Percentiles rank a stretch among this genome's conserved stretches.
phyloP scores from a whole-genome alignment of 2,113 vertebrate genomes.

The Polypterus bichir region DNA sequence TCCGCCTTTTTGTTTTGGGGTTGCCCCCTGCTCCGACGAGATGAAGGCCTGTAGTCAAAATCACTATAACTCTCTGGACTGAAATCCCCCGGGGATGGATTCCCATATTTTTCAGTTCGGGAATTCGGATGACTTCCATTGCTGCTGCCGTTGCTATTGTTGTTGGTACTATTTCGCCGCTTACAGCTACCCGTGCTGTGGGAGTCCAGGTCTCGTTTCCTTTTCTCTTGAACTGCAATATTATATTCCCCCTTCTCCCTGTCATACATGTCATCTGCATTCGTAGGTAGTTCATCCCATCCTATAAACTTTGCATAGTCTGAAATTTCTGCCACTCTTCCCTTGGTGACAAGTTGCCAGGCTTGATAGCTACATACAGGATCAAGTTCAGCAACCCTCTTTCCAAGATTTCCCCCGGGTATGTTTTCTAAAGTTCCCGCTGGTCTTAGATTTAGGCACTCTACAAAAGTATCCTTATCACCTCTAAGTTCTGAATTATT shows the following conservation, averaged over 20 bases:
- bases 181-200: constrained; percentile 35
- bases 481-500: constrained; percentile 37
- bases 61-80: constrained; percentile 45
- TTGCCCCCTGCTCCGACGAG: constrained; percentile 56
- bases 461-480: constrained; percentile 67
- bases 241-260: constrained; percentile 69
- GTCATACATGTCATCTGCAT: constrained; percentile 65
- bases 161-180: constrained; percentile 32
- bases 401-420: constrained; percentile 41
- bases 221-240: constrained; percentile 66
- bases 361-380: constrained; percentile 88
- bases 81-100: constrained; percentile 35
- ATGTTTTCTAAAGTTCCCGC: constrained; percentile 33
- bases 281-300: constrained; percentile 55
- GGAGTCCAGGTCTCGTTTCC: constrained; percentile 56
- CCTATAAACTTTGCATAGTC: constrained; percentile 61
- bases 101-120: constrained; percentile 31
- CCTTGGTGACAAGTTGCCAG: constrained; percentile 84
- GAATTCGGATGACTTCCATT: constrained; percentile 29
- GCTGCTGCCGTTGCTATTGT: constrained; percentile 33
- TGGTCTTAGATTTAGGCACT: constrained; percentile 62
- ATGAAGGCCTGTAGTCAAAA: constrained; percentile 61
- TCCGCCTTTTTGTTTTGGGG: constrained; percentile 68
- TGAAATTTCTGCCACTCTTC: constrained; percentile 68
- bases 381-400: constrained; percentile 74